Evolutionary conservation across 2,888 invertebrate genomes (phyloP).

Genomic region (Lacanobia oleracea): DNA sequence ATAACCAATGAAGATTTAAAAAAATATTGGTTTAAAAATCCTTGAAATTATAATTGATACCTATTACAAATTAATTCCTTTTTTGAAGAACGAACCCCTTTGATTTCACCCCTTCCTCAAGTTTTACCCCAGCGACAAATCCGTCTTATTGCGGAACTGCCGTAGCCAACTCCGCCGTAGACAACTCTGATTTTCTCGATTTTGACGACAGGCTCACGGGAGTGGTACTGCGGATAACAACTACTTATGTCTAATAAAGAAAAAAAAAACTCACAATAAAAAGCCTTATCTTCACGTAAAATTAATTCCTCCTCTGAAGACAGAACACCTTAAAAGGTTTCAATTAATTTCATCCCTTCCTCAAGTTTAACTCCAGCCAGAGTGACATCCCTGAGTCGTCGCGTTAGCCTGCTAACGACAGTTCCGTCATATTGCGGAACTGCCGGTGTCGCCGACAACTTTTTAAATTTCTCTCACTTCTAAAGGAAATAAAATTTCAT

Average conservation of each 20-base stretch:
- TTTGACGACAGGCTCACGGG: too few relatives aligned
- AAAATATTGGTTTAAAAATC: too few relatives aligned
- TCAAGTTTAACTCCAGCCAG: neutral
- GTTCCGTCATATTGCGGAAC: conserved; percentile 66
- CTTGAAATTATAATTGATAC: neutral
- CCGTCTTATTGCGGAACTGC: conserved; percentile 64
- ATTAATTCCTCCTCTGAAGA: neutral
- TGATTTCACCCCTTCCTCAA: conserved; percentile 6
- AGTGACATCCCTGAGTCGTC: conserved; percentile 48
- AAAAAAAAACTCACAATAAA: too few relatives aligned
- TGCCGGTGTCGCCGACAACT: conserved; percentile 58
- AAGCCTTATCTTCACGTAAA: too few relatives aligned
- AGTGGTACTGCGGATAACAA: too few relatives aligned
- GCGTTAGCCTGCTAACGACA: conserved; percentile 64
- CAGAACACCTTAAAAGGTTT: neutral
- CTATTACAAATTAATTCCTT: neutral
- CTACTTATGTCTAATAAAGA: too few relatives aligned
- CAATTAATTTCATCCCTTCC: neutral
- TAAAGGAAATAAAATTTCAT: conserved; percentile 63
- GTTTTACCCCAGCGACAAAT: conserved; percentile 48
- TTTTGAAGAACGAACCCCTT: neutral
- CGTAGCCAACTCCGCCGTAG: conserved; percentile 55
- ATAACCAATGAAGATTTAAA: too few relatives aligned
- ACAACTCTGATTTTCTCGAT: conserved; percentile 38
- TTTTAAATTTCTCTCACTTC: conserved; percentile 61